Evolutionary conservation across 2,797 vertebrate species (phyloP), one percentile per base, ranked within the genome.

Genomic region (Mus spretus): DNA sequence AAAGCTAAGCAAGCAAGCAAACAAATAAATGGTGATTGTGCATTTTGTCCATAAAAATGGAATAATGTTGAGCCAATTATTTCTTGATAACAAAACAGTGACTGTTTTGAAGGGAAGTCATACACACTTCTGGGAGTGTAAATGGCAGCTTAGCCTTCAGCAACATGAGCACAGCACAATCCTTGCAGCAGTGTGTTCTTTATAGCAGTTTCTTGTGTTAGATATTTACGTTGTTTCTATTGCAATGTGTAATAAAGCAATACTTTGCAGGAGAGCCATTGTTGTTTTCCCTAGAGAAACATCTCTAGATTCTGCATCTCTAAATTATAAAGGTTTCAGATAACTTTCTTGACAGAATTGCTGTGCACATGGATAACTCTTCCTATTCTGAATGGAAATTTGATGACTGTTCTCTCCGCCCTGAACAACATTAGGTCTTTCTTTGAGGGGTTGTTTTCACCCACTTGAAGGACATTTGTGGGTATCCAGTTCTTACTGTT

Each of bases 271-370:
- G 85, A 53, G 78, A 74, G 79, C 61, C 11, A 72, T 67, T 55
- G 82, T 75, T 40, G 63, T 79, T 93, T 88, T 92, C 67, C 55
- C 12, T 40, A 13, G 50, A 83, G 44, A 67, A 94, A 67, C 87
- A 85, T 70, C 47, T 92, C 91, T 88, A 85, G 77, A 95, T 75
- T 92, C 93, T 94, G 75, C 89, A 89, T 84, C 91, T 93, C 31
- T 88, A 75, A 82, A 37, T 79, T 95, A 93, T 47, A 82, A 94
- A 93, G 57, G 40, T 93, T 94, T 78, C 13, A 14, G 85, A 59
- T 90, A 92, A 65, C 75, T 81, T 83, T 95, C 77, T 83, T n/a
- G 7, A 85, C 22, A 24, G 53, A 74, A 89, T 75, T 67, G 13
- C 74, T 92, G 74, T 47, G 53, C 34, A 15, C 12, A 47, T 53